Base-by-base conservation (phyloP, 92 coral and sea anemone genomes). In the Epizoanthus rinbou region DNA sequence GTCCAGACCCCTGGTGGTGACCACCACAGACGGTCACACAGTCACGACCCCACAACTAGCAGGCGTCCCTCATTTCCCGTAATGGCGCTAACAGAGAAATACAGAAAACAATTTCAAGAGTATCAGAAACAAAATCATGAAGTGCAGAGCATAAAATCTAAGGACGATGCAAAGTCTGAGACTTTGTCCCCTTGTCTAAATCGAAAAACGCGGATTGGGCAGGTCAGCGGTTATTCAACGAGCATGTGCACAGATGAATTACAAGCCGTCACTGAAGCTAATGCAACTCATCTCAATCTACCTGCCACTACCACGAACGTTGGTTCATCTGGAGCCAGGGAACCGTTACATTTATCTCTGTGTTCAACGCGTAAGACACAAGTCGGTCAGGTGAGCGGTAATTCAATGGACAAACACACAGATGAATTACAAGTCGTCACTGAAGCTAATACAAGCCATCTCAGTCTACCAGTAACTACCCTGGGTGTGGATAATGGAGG, bases 81-180 rank as follows among this genome's bases (percentile, higher is more conserved):
- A 64, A 87, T 89, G 69, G 88, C 90, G 54, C 81, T 93, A 22
- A 93, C 95, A 8, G 95, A 93, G 72, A 93, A 93, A 58, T 93
- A 91, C 87, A 66, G 91, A 31, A 76, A 80, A 19, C 93, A 93
- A 72, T 80, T 82, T 21, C 85, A 83, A 74, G 88, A 79, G 37
- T 76, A 79, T 60, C 76, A 86, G 39, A 69, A 85, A 22, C 35
- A 78, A 57, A 23, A 2, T 18, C 70, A 60, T 0, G 35, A 19
- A 52, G 47, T 39, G 8, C 35, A 60, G 60, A 21, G 59, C 13
- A 8, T 78, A 23, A 31, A 74, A 6, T 31, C 31, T 56, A 45
- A 56, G 22, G n/a, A 53, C 45, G 33, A 16, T 7, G 8, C 23
- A 39, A 60, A 62, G 10, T 71, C 39, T 4, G 71, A 78, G 15